Base-by-base conservation (phyloP, 2,797 vertebrate species). In the Cirrhinus mrigala region DNA sequence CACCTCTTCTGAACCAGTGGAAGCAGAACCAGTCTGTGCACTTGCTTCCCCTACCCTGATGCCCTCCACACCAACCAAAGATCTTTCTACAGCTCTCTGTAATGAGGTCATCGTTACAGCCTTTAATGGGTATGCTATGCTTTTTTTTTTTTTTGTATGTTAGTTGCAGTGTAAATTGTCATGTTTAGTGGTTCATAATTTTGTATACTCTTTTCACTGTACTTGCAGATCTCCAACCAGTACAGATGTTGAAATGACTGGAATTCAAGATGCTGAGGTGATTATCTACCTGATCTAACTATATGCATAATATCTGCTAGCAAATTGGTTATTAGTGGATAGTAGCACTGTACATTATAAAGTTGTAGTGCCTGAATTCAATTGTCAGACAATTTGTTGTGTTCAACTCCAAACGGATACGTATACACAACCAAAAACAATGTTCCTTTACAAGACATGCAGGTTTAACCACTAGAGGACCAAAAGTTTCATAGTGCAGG, bases 261-360 rank as follows among this genome's bases (percentile, higher is more conserved):
- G 60, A 29, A 90, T 90, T 37, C 90, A 91, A 62, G 88, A 93
- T 37, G 60, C 9, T 6, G 93, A 94, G 94, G 95, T 95, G 88
- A 92, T 86, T 71, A 58, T 15, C 20, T 64, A 33, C 2, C 54
- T 79, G 69, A 40, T 79, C 20, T 3, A 62, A 27, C 8, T 44
- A 9, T 0, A 11, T 33, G 4, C 12, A 6, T 12, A 44, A 70
- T 75, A 33, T 54, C 9, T 76, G 29, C 5, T 33, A 29, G 27
- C 62, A 66, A 66, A 66, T 27, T 14, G 24, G 60, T 64, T 64
- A 29, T 64, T 15, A 14, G 14, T 27, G 7, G n/a, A 15, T 64
- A 29, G 1, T 15, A 52, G 15, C 22, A 58, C 12, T 27, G 12
- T 27, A 62, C 14, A 27, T 12, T 22, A 10, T 58, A 22, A 56